Conservation (phyloP, 2,888 invertebrate species). For the Ectemnius continuus region DNA sequence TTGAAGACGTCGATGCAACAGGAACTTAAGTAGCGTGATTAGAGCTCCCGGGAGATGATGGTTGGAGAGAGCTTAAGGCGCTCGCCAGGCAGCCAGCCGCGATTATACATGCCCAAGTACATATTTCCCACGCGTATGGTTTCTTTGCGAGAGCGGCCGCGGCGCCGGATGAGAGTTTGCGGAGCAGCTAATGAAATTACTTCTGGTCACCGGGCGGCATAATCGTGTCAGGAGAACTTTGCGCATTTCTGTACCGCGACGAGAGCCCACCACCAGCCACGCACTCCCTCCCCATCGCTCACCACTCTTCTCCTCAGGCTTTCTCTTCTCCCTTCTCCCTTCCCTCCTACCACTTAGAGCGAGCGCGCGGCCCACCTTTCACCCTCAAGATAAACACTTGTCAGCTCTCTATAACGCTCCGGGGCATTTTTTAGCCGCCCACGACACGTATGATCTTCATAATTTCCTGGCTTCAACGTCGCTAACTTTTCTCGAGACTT, state of each 20-base stretch:
- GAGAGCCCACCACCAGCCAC: slow-evolving; percentile 37
- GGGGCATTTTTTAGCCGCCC: slow-evolving; percentile 45
- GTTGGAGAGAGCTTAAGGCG: slow-evolving; percentile 33
- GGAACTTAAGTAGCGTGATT: slow-evolving; percentile 43
- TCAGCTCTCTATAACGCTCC: slow-evolving; percentile 59
- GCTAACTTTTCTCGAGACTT: background rate
- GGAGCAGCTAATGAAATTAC: slow-evolving; percentile 58
- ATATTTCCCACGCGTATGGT: slow-evolving; percentile 48
- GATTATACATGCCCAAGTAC: slow-evolving; percentile 43
- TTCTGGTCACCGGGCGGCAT: slow-evolving; percentile 60
- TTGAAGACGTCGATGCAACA: slow-evolving; percentile 21
- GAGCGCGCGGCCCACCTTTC: background rate
- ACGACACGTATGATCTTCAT: background rate
- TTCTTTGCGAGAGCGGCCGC: slow-evolving; percentile 51
- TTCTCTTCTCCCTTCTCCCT: no score
- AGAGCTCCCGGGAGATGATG: slow-evolving; percentile 26
- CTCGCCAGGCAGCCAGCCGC: slow-evolving; percentile 10
- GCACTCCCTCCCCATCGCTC: background rate
- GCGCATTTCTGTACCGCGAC: slow-evolving; percentile 57
- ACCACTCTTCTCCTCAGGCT: background rate
- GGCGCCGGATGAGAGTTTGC: slow-evolving; percentile 38
- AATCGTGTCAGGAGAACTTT: slow-evolving; percentile 54
- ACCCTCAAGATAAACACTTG: slow-evolving; percentile 62
- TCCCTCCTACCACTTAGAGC: background rate
- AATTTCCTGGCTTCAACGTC: background rate